phyloP scores from a whole-genome alignment of 2,797 vertebrate genomes.

The Sebastes matsubarae region DNA sequence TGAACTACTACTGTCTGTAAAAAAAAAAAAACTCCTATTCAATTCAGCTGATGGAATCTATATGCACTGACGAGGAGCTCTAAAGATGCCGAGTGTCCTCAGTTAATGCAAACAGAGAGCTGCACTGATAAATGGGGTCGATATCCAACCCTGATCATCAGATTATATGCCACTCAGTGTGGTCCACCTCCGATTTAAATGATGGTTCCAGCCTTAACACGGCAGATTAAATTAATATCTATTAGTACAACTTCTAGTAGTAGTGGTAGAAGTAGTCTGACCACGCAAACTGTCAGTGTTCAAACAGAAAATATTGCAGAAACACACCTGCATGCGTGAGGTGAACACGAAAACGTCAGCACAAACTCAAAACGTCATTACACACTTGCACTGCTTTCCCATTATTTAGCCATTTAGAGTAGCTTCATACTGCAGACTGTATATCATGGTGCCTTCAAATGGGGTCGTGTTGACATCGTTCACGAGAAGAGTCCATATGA shows the following conservation, averaged over 20 bases:
- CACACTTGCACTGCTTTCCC: background rate
- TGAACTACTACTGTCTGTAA: constrained; percentile 6
- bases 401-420: background rate
- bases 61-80: constrained; percentile 9
- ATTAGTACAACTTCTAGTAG: background rate
- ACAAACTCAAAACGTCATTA: background rate
- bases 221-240: constrained; percentile 2
- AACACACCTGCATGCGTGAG: background rate
- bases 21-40: constrained; percentile 2
- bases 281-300: background rate
- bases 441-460: no score
- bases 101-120: constrained; percentile 6
- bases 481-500: no score
- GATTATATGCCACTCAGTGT: constrained; percentile 37
- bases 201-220: background rate
- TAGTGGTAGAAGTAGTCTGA: background rate
- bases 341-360: background rate
- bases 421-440: background rate
- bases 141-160: constrained; percentile 46
- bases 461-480: no score
- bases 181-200: constrained; percentile 17
- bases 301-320: constrained; percentile 10
- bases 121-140: constrained; percentile 41
- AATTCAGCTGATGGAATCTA: constrained; percentile 20
- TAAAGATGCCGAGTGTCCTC: constrained; percentile 7